phyloP scores from a whole-genome alignment of 2,113 vertebrate species.

The Echinops telfairi region DNA sequence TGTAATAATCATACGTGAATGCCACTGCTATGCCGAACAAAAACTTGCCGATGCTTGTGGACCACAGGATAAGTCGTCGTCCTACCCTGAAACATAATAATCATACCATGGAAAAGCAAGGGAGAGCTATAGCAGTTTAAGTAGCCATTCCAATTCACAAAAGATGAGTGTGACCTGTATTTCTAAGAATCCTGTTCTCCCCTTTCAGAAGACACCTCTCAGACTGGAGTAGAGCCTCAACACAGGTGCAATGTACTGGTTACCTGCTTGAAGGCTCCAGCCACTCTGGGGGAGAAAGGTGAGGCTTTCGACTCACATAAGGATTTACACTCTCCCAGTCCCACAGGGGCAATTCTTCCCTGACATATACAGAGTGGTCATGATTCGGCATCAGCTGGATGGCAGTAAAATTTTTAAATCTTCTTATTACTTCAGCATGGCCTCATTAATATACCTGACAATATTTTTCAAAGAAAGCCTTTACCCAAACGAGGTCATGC shows the following conservation, averaged over 20 bases:
- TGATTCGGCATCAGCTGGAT: too few species aligned
- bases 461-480: background rate
- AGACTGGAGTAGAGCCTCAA: background rate
- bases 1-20: slow-evolving; percentile 92
- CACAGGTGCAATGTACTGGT: too few species aligned
- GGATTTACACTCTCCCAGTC: too few species aligned
- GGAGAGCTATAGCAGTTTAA: background rate
- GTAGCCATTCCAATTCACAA: background rate
- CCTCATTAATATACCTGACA: background rate
- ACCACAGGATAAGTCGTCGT: slow-evolving; percentile 91
- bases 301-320: too few species aligned
- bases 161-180: background rate
- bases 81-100: slow-evolving; percentile 89
- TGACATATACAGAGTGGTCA: too few species aligned
- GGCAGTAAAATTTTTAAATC: too few species aligned
- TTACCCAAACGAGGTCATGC: background rate
- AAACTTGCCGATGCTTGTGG: slow-evolving; percentile 92
- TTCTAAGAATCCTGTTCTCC: slow-evolving; percentile 3
- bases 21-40: slow-evolving; percentile 90
- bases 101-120: slow-evolving; percentile 1
- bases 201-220: background rate
- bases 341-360: too few species aligned
- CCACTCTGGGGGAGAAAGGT: too few species aligned
- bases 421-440: background rate
- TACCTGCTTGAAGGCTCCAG: too few species aligned